Percentiles rank a stretch among this genome's conserved stretches.
These are phyloP conservation scores for Chaetodon trifasciatus DNA, from an alignment of 2,797 vertebrate genomes.

Conservation along the genomic window DNA sequence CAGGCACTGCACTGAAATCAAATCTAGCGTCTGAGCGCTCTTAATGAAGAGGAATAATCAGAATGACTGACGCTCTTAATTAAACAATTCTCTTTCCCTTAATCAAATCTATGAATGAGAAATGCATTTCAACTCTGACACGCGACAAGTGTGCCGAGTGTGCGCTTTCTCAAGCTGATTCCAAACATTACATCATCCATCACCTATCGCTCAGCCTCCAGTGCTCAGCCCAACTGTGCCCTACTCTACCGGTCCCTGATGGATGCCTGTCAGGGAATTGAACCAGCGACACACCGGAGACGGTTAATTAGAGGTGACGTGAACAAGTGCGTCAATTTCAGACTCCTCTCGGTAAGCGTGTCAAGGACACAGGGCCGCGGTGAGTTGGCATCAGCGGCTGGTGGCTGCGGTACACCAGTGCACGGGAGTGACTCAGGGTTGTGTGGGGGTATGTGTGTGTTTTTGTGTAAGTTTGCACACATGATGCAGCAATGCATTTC, in stretches of 20 bases:
- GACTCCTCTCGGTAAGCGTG: conserved; percentile 75
- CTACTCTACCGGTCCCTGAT: conserved; percentile 71
- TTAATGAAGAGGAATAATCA: conserved; percentile 72
- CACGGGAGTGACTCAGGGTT: conserved; percentile 53
- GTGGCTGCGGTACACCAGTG: conserved; percentile 4
- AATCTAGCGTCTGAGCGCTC: conserved; percentile 11
- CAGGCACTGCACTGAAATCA: conserved; percentile 29
- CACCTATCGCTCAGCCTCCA: conserved; percentile 63
- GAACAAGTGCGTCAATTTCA: conserved; percentile 72
- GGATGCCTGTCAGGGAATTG: conserved; percentile 80
- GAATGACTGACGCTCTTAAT: conserved; percentile 77
- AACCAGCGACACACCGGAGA: conserved; percentile 70
- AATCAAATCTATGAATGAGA: conserved; percentile 79
- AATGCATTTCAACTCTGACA: conserved; percentile 76
- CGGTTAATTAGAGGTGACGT: conserved; percentile 80
- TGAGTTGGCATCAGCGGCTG: conserved; percentile 56
- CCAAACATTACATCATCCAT: conserved; percentile 78
- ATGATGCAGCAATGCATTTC: background rate
- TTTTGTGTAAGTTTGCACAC: background rate
- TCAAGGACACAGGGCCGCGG: conserved; percentile 76
- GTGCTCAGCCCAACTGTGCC: conserved; percentile 45
- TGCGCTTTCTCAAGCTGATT: conserved; percentile 59
- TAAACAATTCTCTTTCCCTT: conserved; percentile 77
- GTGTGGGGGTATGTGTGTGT: conserved; percentile 3
- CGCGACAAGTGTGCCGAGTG: conserved; percentile 4